A percentile compares a stretch with the other conserved stretches of the same genome.
Conservation (phyloP, 2,888 invertebrate genomes). For the Trissoscelio sp. region DNA sequence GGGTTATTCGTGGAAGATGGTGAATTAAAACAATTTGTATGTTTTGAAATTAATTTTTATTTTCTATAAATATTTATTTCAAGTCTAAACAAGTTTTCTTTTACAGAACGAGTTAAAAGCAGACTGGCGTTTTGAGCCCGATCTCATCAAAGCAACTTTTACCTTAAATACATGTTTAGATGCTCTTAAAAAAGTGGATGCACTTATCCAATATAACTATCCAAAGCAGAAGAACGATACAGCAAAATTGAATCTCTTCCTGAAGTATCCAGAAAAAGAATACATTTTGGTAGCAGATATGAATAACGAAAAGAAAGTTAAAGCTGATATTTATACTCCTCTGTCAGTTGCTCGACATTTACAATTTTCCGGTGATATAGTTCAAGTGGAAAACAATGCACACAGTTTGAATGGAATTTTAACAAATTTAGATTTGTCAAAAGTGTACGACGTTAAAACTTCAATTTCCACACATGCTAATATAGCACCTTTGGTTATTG, state of each 20-base stretch:
- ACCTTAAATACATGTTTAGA: constrained; percentile 81
- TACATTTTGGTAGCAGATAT: constrained; percentile 74
- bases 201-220: constrained; percentile 75
- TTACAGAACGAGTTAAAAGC: constrained; percentile 77
- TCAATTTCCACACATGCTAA: constrained; percentile 34
- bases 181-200: constrained; percentile 78
- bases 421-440: constrained; percentile 64
- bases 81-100: neutral
- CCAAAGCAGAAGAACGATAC: constrained; percentile 71
- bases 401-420: constrained; percentile 75
- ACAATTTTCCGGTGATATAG: constrained; percentile 74
- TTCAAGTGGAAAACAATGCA: constrained; percentile 45
- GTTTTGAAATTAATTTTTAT: constrained; percentile 19
- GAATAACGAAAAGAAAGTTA: constrained; percentile 67
- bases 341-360: constrained; percentile 64
- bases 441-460: constrained; percentile 34
- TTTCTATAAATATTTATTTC: neutral
- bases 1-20: constrained; percentile 86
- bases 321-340: constrained; percentile 72
- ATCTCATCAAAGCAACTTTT: constrained; percentile 76
- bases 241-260: constrained; percentile 67
- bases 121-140: constrained; percentile 79
- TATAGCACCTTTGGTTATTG: constrained; percentile 43
- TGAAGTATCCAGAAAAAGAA: constrained; percentile 72
- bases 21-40: constrained; percentile 70